Evolutionary conservation across 2,113 vertebrate genomes (phyloP).

Genomic region (Microcebus ravelobensis): DNA sequence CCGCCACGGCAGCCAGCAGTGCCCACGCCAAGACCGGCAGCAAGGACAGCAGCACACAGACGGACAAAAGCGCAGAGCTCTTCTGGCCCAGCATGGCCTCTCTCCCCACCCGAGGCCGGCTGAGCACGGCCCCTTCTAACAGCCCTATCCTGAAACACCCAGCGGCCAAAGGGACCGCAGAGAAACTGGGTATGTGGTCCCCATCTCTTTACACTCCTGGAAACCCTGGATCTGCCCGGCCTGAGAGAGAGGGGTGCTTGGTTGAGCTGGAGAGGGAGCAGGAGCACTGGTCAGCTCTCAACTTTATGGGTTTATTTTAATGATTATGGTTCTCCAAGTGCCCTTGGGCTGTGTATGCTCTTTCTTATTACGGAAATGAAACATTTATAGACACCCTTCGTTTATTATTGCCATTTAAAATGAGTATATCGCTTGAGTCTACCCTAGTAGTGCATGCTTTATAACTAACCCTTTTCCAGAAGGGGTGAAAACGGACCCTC

Average conservation of each 20-base stretch:
- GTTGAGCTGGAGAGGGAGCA: not conserved
- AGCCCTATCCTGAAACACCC: conserved; percentile 83
- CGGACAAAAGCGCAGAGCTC: conserved; percentile 85
- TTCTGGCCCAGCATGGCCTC: conserved; percentile 84
- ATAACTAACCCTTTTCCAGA: not conserved
- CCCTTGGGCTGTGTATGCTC: not conserved
- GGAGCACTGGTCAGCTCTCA: rapidly evolving
- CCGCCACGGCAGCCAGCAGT: conserved; percentile 51
- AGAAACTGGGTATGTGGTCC: conserved; percentile 84
- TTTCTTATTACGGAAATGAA: not conserved
- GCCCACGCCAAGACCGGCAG: conserved; percentile 88
- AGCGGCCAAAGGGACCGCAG: conserved; percentile 1
- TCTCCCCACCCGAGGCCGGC: conserved; percentile 82
- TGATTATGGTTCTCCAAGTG: not conserved
- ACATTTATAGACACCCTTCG: not conserved
- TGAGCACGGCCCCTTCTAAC: conserved; percentile 79
- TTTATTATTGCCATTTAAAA: not conserved
- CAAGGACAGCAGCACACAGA: conserved; percentile 92
- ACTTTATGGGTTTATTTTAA: not conserved
- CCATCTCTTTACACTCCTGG: rapidly evolving
- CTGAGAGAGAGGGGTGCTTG: not conserved
- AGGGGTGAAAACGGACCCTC: not conserved
- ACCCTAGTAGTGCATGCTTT: not conserved
- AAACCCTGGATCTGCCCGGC: not conserved
- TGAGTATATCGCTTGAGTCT: not conserved